Evolutionary conservation across 2,888 invertebrate genomes (phyloP), one percentile per base, ranked within the genome.

Genomic region (Leucophenga maculata): DNA sequence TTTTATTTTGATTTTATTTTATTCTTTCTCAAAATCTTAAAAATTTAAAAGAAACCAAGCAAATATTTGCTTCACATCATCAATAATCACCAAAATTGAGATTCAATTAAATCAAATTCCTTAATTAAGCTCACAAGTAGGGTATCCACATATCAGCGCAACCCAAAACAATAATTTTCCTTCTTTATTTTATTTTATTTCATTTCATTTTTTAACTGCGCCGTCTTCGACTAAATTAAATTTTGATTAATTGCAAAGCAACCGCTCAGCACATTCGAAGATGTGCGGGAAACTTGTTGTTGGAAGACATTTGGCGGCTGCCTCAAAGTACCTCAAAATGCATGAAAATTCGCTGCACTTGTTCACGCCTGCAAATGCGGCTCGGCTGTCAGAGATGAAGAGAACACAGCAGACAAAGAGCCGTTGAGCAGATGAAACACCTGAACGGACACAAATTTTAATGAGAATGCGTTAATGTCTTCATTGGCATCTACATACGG

Each of bases 191-290:
- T 26, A 26, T 2, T 55, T 55, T 55, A 20, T 22, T 55, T 26
- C 26, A 26, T 26, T 26, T 26, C 26, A 26, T 22, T 55, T 55
- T 64, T 64, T 48, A 26, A 14, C 57, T 57, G 20, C 48, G 22
- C 46, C 62, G 31, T 39, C 62, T 48, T 46, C 22, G 48, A 13
- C n/a, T 64, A 64, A 64, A 64, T 64, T 64, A 64, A 64, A 64
- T 64, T 64, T 64, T 64, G 62, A 64, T 64, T 64, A 64, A 64
- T 64, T 64, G 62, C 62, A 48, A 11, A 20, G 62, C 62, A 26
- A 22, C 62, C 46, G 16, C 48, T 64, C 62, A 64, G 62, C 62
- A 64, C 62, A 46, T 64, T 64, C 9, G 50, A 50, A 50, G 50
- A 50, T 50, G 50, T 6, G 11, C 39, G 11, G 39, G 11, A 39